Conservation (phyloP, 2,888 invertebrate genomes). For the Anthophora plumipes region DNA sequence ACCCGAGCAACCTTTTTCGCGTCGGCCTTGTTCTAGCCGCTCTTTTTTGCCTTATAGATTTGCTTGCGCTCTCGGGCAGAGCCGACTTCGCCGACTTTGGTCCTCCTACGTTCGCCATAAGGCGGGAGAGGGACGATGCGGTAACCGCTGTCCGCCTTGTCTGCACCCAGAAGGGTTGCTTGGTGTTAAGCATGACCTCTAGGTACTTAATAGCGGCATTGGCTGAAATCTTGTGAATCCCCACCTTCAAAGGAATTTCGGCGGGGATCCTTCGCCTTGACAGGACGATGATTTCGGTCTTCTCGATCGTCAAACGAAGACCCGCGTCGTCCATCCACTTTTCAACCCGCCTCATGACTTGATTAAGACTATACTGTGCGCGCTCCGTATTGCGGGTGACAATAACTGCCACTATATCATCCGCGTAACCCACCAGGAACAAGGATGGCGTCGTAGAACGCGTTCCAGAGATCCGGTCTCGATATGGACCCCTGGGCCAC, state of each 20-base stretch:
- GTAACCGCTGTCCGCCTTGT: neutral
- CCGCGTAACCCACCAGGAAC: too few relatives aligned
- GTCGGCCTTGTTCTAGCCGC: too few relatives aligned
- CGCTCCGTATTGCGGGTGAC: neutral
- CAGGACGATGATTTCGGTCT: neutral
- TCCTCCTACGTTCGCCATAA: neutral
- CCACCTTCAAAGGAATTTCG: neutral
- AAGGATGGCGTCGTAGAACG: too few relatives aligned
- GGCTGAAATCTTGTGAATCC: neutral
- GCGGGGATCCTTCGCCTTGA: neutral
- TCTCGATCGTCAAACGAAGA: too few relatives aligned
- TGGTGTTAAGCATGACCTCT: neutral
- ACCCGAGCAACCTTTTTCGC: too few relatives aligned
- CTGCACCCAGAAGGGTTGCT: neutral
- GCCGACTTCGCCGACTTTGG: neutral
- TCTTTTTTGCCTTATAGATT: too few relatives aligned
- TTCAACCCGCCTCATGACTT: neutral
- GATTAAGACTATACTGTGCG: neutral
- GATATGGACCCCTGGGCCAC: neutral
- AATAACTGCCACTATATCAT: neutral
- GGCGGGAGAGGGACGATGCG: neutral
- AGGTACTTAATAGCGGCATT: neutral
- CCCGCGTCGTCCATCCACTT: too few relatives aligned
- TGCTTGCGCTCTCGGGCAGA: too few relatives aligned
- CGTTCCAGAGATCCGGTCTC: too few relatives aligned